These are phyloP conservation scores for Cyprinodon variegatus DNA, from an alignment of 2,113 vertebrate genomes.

Conservation along the genomic window DNA sequence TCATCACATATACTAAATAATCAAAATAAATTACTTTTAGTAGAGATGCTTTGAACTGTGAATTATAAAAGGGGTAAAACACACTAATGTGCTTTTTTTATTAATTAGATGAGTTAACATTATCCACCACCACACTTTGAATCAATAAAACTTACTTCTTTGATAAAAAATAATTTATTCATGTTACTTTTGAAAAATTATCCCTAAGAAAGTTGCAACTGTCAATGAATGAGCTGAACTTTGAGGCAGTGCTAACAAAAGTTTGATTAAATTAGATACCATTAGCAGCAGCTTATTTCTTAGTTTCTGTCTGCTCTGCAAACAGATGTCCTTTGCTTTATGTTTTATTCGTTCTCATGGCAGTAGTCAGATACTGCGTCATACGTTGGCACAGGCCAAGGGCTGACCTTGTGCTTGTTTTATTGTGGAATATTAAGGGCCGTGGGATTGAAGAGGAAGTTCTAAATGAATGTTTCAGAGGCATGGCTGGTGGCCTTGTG, in stretches of 20 bases:
- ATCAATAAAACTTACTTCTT: neutral
- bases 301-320: neutral
- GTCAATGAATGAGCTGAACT: neutral
- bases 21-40: neutral
- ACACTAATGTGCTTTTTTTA: no score
- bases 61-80: no score
- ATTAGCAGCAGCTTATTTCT: neutral
- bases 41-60: neutral
- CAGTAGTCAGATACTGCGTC: constrained; percentile 84
- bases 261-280: neutral
- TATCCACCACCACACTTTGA: neutral
- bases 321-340: constrained; percentile 74
- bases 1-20: neutral
- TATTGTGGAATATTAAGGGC: constrained; percentile 84
- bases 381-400: constrained; percentile 84
- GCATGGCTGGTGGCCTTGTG: constrained; percentile 32
- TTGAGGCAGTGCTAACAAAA: neutral
- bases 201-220: neutral
- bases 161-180: neutral
- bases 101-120: neutral
- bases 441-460: constrained; percentile 70
- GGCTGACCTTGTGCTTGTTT: constrained; percentile 86
- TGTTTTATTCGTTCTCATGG: constrained; percentile 89
- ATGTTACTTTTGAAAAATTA: neutral
- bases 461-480: constrained; percentile 52